Evolutionary conservation across 1,140 invertebrate genomes (phyloP).

Genomic region (Cryptotermes secundus): DNA sequence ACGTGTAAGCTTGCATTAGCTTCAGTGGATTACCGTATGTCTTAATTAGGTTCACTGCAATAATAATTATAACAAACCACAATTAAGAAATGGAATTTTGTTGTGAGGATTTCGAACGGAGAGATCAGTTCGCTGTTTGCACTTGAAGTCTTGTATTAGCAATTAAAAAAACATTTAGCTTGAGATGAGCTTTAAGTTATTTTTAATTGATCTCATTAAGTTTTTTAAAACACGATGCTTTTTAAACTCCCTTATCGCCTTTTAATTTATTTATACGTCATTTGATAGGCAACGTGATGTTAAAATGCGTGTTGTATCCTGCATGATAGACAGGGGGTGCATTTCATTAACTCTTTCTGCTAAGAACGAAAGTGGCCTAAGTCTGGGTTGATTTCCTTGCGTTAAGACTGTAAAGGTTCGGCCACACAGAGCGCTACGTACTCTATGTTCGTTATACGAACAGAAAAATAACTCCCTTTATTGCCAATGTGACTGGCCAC

Average conservation of each 20-base stretch:
- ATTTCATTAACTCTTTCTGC: background rate
- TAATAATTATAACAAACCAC: background rate
- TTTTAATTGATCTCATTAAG: background rate
- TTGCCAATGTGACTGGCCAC: no score
- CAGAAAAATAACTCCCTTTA: no score
- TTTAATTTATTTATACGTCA: background rate
- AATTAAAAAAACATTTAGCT: background rate
- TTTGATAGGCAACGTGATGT: background rate
- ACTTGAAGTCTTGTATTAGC: background rate
- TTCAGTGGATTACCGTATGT: background rate
- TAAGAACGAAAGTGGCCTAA: background rate
- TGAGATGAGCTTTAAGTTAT: background rate
- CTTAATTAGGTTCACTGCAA: background rate
- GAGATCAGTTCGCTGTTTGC: background rate
- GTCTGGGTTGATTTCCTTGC: background rate
- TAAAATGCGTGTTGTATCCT: background rate
- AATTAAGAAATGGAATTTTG: background rate
- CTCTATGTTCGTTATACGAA: no score
- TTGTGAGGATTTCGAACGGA: background rate
- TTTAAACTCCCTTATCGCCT: background rate
- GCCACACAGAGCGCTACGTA: no score
- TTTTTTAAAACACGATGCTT: background rate
- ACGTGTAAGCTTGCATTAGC: background rate
- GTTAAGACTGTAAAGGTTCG: no score
- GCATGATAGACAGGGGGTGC: background rate